Conservation (phyloP, 2,888 invertebrate genomes). For the Argynnis bischoffii region DNA sequence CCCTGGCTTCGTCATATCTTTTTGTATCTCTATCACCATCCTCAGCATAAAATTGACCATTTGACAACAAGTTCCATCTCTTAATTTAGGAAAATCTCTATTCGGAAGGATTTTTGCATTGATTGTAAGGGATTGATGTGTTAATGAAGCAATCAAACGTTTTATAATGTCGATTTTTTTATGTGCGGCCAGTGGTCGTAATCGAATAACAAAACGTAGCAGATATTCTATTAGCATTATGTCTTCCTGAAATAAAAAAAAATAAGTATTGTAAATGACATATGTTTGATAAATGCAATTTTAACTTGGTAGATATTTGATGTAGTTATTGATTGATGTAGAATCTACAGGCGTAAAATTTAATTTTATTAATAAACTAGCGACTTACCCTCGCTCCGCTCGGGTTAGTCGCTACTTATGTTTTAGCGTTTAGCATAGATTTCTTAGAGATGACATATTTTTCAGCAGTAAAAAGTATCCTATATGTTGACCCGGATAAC, state of each 20-base stretch:
- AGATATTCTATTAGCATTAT: constrained; percentile 88
- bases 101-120: constrained; percentile 65
- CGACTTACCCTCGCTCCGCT: too few species aligned
- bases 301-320: too few species aligned
- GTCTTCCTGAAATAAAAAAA: constrained; percentile 78
- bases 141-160: constrained; percentile 85
- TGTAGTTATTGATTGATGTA: too few species aligned
- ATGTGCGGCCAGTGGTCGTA: constrained; percentile 84
- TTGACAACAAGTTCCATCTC: constrained; percentile 82
- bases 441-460: too few species aligned
- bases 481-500: too few species aligned
- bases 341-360: neutral
- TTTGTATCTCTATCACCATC: constrained; percentile 75
- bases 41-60: constrained; percentile 78
- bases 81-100: constrained; percentile 71
- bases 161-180: constrained; percentile 84
- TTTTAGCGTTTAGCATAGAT: too few species aligned
- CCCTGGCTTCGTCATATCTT: constrained; percentile 69
- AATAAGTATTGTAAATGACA: neutral
- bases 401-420: too few species aligned
- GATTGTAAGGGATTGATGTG: constrained; percentile 83
- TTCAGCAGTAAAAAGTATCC: too few species aligned
- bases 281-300: too few species aligned
- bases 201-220: constrained; percentile 85
- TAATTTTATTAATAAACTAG: neutral